phyloP scores from a whole-genome alignment of 92 coral and sea anemone species.

The Epizoanthus stellaris region DNA sequence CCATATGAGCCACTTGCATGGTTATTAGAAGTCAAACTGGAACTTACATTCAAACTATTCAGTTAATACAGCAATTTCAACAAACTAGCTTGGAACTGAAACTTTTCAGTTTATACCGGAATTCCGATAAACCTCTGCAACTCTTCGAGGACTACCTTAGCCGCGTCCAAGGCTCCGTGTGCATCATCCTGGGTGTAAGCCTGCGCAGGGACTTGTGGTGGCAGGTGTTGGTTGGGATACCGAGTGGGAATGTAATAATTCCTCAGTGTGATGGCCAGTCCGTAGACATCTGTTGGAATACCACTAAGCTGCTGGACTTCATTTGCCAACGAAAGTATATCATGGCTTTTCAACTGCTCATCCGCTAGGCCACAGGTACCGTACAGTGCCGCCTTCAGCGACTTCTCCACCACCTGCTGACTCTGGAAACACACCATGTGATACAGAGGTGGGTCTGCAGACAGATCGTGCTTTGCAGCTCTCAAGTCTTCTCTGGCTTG shows the following conservation, averaged over 20 bases:
- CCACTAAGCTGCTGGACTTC: conserved; percentile 19
- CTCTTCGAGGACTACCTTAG: not conserved
- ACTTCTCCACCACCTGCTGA: conserved; percentile 53
- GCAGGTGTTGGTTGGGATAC: conserved; percentile 33
- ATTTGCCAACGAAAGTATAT: conserved; percentile 20
- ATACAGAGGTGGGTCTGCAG: conserved; percentile 25
- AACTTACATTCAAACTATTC: no score
- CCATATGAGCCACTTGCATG: no score
- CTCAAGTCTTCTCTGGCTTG: conserved; percentile 45
- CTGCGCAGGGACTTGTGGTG: conserved; percentile 26
- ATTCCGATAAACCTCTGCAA: not conserved
- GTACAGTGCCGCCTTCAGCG: conserved; percentile 46
- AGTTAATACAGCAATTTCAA: no score
- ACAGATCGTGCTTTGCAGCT: conserved; percentile 15
- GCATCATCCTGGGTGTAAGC: conserved; percentile 29
- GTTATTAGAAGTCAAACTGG: no score
- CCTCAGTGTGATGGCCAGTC: conserved; percentile 17
- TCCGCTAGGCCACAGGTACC: conserved; percentile 34
- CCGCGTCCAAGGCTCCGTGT: conserved; percentile 37
- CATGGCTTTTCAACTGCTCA: conserved; percentile 43
- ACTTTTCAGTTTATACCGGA: not conserved
- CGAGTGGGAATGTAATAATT: conserved; percentile 39
- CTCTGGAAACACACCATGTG: conserved; percentile 48
- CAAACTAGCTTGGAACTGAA: no score
- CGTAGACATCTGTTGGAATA: conserved; percentile 13